These are phyloP conservation scores for Drosophila azteca DNA, from an alignment of 1,140 invertebrate genomes.

Conservation along the genomic window DNA sequence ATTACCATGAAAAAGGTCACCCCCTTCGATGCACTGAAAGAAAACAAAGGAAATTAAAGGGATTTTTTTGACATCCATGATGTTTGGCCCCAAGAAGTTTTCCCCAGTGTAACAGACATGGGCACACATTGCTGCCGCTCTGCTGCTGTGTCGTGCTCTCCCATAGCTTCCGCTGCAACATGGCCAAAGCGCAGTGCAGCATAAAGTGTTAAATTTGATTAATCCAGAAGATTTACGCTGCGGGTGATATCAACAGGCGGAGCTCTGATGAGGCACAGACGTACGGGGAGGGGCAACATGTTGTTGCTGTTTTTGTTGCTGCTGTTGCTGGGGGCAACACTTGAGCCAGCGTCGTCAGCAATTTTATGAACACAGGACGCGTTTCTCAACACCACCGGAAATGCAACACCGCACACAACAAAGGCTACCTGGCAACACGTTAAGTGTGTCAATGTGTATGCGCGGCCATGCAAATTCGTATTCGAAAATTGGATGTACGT, in stretches of 20 bases:
- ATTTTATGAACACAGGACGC: slow-evolving; percentile 82
- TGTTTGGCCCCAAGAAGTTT: background rate
- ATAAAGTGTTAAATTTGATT: slow-evolving; percentile 84
- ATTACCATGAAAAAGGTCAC: slow-evolving; percentile 58
- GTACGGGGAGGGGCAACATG: slow-evolving; percentile 50
- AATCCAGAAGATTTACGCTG: slow-evolving; percentile 83
- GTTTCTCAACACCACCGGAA: slow-evolving; percentile 72
- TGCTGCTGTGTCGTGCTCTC: slow-evolving; percentile 10
- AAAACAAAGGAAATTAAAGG: slow-evolving; percentile 27
- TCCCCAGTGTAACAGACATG: slow-evolving; percentile 43
- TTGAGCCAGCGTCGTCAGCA: slow-evolving; percentile 58
- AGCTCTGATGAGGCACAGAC: slow-evolving; percentile 46
- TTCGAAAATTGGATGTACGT: slow-evolving; percentile 65
- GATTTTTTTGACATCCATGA: no score
- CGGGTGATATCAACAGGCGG: slow-evolving; percentile 79
- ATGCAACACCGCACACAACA: slow-evolving; percentile 56
- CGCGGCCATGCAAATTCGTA: slow-evolving; percentile 72
- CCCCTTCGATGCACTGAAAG: slow-evolving; percentile 43
- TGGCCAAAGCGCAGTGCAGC: slow-evolving; percentile 76
- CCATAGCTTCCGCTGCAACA: slow-evolving; percentile 53
- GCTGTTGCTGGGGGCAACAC: slow-evolving; percentile 49
- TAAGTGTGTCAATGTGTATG: slow-evolving; percentile 67
- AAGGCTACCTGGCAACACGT: slow-evolving; percentile 16
- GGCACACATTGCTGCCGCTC: slow-evolving; percentile 45
- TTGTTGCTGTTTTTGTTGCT: slow-evolving; percentile 27